Evolutionary conservation across 2,888 invertebrate species (phyloP), one percentile per base, ranked within the genome.

Genomic region (Catocala nupta): DNA sequence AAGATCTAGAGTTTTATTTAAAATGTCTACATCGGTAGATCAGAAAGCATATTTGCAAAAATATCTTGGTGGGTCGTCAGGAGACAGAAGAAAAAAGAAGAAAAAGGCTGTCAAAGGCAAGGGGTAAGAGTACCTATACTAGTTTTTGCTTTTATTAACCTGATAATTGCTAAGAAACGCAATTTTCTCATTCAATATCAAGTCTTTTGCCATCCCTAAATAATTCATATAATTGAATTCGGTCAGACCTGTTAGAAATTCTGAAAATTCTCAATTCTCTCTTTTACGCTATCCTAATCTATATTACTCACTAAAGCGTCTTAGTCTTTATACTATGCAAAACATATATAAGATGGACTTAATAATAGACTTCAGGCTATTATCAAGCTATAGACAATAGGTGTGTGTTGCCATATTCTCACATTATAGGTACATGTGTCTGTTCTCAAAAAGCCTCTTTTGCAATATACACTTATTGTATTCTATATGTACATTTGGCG

Each of bases 41-140:
- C 97, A 97, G 82, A 97, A 97, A 80, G 96, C 97, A 69, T 98
- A 98, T 87, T 92, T 98, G 56, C 97, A 97, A 85, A 97, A 96
- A 84, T 97, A 98, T 87, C 89, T 97, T 8, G 95, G 96, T 5
- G 95, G 96, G 6, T 92, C 95, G n/a, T 95, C 95, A 54, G 93
- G 89, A 8, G 95, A 95, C 50, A 95, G 95, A 73, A 96, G 96
- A 87, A 97, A 96, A 84, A 96, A 96, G 87, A 96, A 95, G 83
- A 94, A 95, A 82, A 94, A 95, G 77, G 82, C 87, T 12, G 54
- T 83, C 16, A 89, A 90, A 84, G 93, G 93, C 60, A 88, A 88
- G 52, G 94, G 94, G 92, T 93, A 76, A 78, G 84, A 16, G 6
- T 7, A 11, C n/a, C n/a, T n/a, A n/a, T n/a, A 11, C 7, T 43